phyloP scores from a whole-genome alignment of 2,888 invertebrate species.

The Oscheius sp. region DNA sequence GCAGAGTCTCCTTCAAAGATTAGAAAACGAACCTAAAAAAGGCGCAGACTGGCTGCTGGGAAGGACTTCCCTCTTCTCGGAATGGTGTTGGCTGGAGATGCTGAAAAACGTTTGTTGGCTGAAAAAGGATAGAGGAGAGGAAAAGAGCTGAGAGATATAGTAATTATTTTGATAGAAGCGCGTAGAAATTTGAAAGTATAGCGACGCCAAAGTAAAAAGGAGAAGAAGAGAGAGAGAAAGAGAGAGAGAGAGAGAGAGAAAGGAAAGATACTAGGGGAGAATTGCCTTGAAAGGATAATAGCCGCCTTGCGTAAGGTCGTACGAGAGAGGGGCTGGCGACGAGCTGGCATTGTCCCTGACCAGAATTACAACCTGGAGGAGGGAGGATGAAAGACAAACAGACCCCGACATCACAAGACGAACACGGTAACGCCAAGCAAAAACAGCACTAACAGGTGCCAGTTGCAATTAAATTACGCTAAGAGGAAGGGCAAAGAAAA shows the following conservation, averaged over 20 bases:
- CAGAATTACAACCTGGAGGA: constrained; percentile 30
- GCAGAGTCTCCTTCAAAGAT: not conserved
- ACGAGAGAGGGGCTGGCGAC: constrained; percentile 11
- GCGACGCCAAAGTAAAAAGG: too few species aligned
- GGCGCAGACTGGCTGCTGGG: constrained; percentile 8
- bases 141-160: not conserved
- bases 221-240: not conserved
- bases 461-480: not conserved
- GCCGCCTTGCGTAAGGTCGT: constrained; percentile 25
- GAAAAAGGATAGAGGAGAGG: not conserved
- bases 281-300: constrained; percentile 27
- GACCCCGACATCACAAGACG: not conserved
- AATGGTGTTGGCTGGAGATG: constrained; percentile 11
- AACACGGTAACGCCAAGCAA: constrained; percentile 10
- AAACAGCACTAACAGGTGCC: not conserved
- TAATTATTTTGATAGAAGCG: too few species aligned
- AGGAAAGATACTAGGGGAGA: not conserved
- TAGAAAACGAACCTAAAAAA: constrained; percentile 6
- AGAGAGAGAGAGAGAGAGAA: not conserved
- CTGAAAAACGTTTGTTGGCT: not conserved
- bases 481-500: not conserved
- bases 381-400: constrained; percentile 28
- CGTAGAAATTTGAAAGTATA: too few species aligned
- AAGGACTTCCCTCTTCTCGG: not conserved
- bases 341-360: constrained; percentile 25